Evolutionary conservation across 53 echinoderm and acorn worm species (phyloP), one percentile per base, ranked within the genome.

Genomic region (Stichopus horrens): DNA sequence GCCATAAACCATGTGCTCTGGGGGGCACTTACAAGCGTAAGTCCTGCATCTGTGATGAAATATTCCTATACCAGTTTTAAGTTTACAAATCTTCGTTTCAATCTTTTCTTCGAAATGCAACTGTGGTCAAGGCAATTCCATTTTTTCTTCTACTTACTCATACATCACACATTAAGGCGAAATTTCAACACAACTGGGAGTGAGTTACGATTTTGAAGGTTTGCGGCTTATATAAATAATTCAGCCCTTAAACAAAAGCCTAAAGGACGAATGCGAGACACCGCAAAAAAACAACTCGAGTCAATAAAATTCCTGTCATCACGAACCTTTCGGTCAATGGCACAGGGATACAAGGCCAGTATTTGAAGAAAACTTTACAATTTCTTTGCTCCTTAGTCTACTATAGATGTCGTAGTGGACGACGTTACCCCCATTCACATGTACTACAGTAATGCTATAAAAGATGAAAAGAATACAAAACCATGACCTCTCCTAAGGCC

Each of bases 1-100:
- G 71, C 19, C 71, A 71, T 71, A 71, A 71, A 71, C 71, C 16
- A 71, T 71, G 18, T 71, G 6, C 71, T 71, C 71, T 18, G 19
- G 71, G 71, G 71, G 71, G 71, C 71, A 71, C 71, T 71, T 16
- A 71, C 19, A 18, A 71, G 71, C 18, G n/a, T n/a, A 20, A 71
- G n/a, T 63, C 19, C 71, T 20, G 19, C 71, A 71, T 71, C 71
- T 71, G 71, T 20, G 71, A 71, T 71, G 71, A 71, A 71, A 71
- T 71, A 71, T 71, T 7, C 71, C 18, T 7, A n/a, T 71, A 20
- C 4, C 18, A 37, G 37, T n/a, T 18, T 71, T 71, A 19, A 71
- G 5, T 7, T 63, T 71, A 71, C 18, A n/a, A 13, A 71, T 7
- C n/a, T 71, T 18, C 7, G 37, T 16, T 71, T 18, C 37, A 37